A percentile compares a stretch with the other conserved stretches of the same genome.
phyloP scores from a whole-genome alignment of 2,113 vertebrate species.

The Tetrax tetrax region DNA sequence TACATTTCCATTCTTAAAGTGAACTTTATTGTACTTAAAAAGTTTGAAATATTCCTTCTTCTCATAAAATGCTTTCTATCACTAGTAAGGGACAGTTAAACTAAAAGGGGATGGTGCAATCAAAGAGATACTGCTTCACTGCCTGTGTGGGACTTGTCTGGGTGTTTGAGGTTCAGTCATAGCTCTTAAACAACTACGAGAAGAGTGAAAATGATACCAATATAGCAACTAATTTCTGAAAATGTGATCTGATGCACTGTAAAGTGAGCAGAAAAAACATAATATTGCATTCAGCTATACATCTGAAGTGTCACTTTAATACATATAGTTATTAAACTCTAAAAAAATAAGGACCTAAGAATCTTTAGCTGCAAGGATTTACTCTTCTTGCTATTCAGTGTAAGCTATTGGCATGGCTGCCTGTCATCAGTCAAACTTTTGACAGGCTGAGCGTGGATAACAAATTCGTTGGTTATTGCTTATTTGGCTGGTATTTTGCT shows the following conservation, averaged over 20 bases:
- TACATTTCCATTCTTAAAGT: accelerated
- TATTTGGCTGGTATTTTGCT: slow-evolving; percentile 1
- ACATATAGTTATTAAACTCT: neutral
- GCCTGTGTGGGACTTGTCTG: neutral
- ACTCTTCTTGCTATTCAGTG: neutral
- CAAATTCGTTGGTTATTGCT: neutral
- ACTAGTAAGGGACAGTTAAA: neutral
- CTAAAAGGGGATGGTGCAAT: neutral
- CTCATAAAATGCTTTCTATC: accelerated
- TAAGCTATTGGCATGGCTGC: neutral
- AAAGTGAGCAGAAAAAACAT: neutral
- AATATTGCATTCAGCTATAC: neutral
- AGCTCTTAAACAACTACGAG: neutral
- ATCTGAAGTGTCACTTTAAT: neutral
- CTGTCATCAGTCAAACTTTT: neutral
- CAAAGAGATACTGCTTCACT: neutral
- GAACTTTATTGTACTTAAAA: neutral
- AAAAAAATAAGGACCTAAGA: neutral
- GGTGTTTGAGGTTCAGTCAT: neutral
- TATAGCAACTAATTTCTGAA: neutral
- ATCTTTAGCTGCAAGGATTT: neutral
- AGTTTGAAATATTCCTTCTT: neutral
- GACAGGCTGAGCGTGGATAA: neutral
- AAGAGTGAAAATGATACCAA: neutral
- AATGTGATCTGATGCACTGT: neutral